Evolutionary conservation across 2,113 vertebrate genomes (phyloP).

Genomic region (Silurus asotus): DNA sequence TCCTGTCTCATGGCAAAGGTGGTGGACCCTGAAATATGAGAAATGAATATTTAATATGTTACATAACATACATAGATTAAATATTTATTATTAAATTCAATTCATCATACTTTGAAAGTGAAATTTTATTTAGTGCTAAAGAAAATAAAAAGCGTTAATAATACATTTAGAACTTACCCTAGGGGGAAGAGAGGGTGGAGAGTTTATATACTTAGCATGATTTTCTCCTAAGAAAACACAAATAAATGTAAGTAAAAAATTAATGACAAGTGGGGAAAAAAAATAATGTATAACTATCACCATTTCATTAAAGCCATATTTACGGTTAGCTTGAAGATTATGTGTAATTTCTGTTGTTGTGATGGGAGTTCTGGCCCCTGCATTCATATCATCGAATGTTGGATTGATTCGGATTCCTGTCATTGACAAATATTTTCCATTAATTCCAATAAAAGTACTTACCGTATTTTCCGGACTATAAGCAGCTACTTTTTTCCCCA

Average conservation of each 20-base stretch:
- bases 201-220: neutral
- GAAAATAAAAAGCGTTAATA: neutral
- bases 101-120: neutral
- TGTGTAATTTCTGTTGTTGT: neutral
- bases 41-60: neutral
- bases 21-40: neutral
- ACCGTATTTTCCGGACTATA: too few species aligned
- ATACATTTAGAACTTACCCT: neutral
- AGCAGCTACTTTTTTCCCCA: too few species aligned
- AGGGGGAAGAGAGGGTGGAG: too few species aligned
- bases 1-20: neutral
- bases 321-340: neutral
- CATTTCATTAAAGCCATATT: neutral
- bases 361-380: neutral
- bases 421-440: neutral
- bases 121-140: neutral
- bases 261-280: neutral
- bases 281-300: too few species aligned
- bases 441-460: neutral
- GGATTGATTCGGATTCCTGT: neutral
- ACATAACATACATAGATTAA: neutral
- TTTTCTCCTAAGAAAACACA: neutral
- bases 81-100: neutral
- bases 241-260: neutral
- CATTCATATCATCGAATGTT: neutral